These are phyloP conservation scores for Phocides pigmalion DNA, from an alignment of 1,140 invertebrate genomes.

Conservation along the genomic window DNA sequence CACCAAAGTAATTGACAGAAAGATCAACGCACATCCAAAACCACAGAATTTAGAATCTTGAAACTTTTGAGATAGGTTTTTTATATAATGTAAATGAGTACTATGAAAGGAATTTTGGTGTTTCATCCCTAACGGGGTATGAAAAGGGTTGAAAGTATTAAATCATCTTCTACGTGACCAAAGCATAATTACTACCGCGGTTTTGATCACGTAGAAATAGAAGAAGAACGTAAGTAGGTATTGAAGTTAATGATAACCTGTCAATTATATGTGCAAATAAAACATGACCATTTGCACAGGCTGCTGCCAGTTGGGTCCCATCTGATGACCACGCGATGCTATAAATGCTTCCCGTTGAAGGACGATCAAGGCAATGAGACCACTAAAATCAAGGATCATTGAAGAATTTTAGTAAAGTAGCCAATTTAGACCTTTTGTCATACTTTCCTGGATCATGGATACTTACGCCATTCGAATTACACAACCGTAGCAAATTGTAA, in stretches of 20 bases:
- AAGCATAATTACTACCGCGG: too few relatives aligned
- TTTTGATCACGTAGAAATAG: background rate
- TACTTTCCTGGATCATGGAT: constrained; percentile 1
- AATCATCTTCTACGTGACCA: too few relatives aligned
- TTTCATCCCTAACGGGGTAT: too few relatives aligned
- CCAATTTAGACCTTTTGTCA: background rate
- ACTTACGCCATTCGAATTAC: constrained; percentile 96
- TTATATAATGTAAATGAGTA: too few relatives aligned
- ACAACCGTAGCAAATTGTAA: constrained; percentile 96
- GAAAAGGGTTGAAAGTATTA: too few relatives aligned
- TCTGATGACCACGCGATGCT: constrained; percentile 96
- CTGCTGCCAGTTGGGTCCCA: constrained; percentile 97
- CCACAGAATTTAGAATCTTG: too few relatives aligned
- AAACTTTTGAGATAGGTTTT: too few relatives aligned
- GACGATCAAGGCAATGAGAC: constrained; percentile 96
- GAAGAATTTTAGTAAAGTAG: background rate
- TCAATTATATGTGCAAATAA: constrained; percentile 96
- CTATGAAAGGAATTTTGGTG: too few relatives aligned
- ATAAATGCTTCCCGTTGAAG: constrained; percentile 93
- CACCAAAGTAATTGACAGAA: too few relatives aligned
- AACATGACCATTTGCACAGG: constrained; percentile 95
- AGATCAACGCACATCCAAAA: too few relatives aligned
- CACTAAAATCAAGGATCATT: constrained; percentile 87
- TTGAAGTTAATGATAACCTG: constrained; percentile 83
- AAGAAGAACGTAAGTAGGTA: too few relatives aligned